Percentiles rank a stretch among this genome's conserved stretches.
phyloP scores from a whole-genome alignment of 2,888 invertebrate genomes.

The Drosophila cognata region DNA sequence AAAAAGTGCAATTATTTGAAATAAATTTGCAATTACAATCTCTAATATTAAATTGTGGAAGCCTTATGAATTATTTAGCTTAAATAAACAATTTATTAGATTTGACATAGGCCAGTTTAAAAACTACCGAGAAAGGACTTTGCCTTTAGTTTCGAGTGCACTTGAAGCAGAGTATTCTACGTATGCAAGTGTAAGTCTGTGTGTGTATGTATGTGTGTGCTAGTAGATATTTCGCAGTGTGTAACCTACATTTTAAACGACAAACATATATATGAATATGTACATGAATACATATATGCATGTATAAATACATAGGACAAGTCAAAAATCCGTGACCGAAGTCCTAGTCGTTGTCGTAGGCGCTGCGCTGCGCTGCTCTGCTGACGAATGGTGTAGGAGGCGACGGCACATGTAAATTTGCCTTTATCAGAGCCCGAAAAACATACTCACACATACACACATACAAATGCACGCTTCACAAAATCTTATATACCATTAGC shows the following conservation, averaged over 20 bases:
- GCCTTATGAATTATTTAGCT: neutral
- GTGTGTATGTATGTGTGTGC: constrained; percentile 21
- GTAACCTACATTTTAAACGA: constrained; percentile 79
- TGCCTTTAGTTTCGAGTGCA: constrained; percentile 33
- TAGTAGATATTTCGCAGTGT: constrained; percentile 60
- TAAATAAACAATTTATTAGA: neutral
- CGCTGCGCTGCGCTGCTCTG: constrained; percentile 21
- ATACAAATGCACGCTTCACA: constrained; percentile 36
- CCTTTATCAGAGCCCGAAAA: constrained; percentile 73
- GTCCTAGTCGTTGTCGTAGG: constrained; percentile 44
- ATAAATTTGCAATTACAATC: neutral
- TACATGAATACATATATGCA: constrained; percentile 9
- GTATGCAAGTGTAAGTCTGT: constrained; percentile 34
- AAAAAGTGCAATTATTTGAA: neutral
- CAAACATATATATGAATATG: constrained; percentile 41
- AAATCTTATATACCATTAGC: constrained; percentile 64
- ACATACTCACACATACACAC: constrained; percentile 13
- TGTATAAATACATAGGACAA: constrained; percentile 42
- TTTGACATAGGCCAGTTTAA: neutral
- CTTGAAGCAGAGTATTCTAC: constrained; percentile 46
- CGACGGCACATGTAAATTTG: constrained; percentile 68
- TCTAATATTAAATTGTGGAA: neutral
- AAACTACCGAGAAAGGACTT: constrained; percentile 25
- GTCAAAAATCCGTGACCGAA: constrained; percentile 70
- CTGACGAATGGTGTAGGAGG: constrained; percentile 10